Evolutionary conservation across 2,888 invertebrate genomes (phyloP).

Genomic region (Drosophila gaucha): DNA sequence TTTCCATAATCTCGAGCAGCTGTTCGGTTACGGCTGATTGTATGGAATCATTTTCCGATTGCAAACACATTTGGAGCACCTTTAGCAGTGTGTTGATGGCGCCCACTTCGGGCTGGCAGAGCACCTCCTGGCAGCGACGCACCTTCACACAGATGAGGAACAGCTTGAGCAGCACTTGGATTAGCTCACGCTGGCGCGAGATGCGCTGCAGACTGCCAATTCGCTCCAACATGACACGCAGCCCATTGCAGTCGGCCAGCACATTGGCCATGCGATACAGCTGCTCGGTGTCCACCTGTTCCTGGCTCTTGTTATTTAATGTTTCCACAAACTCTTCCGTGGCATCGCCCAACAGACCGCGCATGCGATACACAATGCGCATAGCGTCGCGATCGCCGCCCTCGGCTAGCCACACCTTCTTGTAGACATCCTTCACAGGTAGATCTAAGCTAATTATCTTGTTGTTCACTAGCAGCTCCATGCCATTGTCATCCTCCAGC

Average conservation of each 20-base stretch:
- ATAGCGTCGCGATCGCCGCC: constrained; percentile 97
- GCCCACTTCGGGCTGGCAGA: constrained; percentile 93
- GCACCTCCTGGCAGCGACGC: constrained; percentile 93
- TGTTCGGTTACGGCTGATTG: constrained; percentile 94
- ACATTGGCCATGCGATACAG: constrained; percentile 96
- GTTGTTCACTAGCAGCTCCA: constrained; percentile 98
- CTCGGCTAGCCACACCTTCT: constrained; percentile 93
- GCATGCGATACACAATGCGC: constrained; percentile 98
- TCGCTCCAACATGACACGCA: constrained; percentile 92
- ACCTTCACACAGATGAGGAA: constrained; percentile 96
- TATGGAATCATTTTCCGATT: constrained; percentile 88
- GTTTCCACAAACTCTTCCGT: constrained; percentile 99
- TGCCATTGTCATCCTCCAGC: constrained; percentile 98
- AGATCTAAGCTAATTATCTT: constrained; percentile 99
- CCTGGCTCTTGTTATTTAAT: constrained; percentile 93
- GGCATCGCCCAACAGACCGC: constrained; percentile 98
- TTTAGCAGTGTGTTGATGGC: constrained; percentile 93
- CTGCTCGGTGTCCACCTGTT: constrained; percentile 96
- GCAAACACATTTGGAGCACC: constrained; percentile 91
- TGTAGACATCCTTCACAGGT: constrained; percentile 96
- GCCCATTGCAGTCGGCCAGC: constrained; percentile 90
- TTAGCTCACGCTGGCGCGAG: constrained; percentile 93
- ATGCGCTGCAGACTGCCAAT: constrained; percentile 94
- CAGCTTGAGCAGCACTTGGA: constrained; percentile 95
- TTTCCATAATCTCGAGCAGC: constrained; percentile 97